Conservation (phyloP, 2,888 invertebrate species). For the Cyrtodaria siliqua region DNA sequence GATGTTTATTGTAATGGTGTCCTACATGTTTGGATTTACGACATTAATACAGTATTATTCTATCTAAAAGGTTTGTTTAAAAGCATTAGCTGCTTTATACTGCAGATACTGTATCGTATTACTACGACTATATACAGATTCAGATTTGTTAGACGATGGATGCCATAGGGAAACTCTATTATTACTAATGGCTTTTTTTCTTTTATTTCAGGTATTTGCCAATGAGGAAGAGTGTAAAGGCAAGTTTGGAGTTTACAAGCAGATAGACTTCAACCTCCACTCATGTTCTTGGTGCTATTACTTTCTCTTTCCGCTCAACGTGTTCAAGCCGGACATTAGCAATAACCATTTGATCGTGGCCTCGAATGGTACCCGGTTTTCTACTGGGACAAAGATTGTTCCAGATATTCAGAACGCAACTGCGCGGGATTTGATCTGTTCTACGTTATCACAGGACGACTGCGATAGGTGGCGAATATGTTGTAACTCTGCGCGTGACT, state of each 20-base stretch:
- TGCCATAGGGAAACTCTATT: too few relatives aligned
- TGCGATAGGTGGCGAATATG: slow-evolving; percentile 42
- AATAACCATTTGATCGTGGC: slow-evolving; percentile 10
- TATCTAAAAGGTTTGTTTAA: too few relatives aligned
- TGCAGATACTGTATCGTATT: too few relatives aligned
- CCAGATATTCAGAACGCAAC: slow-evolving; percentile 28
- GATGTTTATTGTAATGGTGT: too few relatives aligned
- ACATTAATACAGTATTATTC: too few relatives aligned
- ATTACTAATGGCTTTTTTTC: neutral
- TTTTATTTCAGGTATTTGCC: slow-evolving; percentile 3
- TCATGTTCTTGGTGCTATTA: slow-evolving; percentile 74
- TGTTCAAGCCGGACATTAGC: slow-evolving; percentile 4
- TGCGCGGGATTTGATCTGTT: slow-evolving; percentile 9
- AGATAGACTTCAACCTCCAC: slow-evolving; percentile 53
- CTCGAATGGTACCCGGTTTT: slow-evolving; percentile 12
- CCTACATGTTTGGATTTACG: too few relatives aligned
- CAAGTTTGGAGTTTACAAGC: slow-evolving; percentile 28
- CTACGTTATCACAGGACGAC: slow-evolving; percentile 41
- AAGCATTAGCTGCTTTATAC: too few relatives aligned
- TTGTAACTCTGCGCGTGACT: slow-evolving; percentile 22
- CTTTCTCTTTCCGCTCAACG: slow-evolving; percentile 61
- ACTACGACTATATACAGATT: too few relatives aligned
- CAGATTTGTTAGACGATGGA: too few relatives aligned
- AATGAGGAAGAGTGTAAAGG: slow-evolving; percentile 16
- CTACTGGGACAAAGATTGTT: slow-evolving; percentile 10